Conservation (phyloP, 2,113 vertebrate genomes). For the Podarcis muralis region DNA sequence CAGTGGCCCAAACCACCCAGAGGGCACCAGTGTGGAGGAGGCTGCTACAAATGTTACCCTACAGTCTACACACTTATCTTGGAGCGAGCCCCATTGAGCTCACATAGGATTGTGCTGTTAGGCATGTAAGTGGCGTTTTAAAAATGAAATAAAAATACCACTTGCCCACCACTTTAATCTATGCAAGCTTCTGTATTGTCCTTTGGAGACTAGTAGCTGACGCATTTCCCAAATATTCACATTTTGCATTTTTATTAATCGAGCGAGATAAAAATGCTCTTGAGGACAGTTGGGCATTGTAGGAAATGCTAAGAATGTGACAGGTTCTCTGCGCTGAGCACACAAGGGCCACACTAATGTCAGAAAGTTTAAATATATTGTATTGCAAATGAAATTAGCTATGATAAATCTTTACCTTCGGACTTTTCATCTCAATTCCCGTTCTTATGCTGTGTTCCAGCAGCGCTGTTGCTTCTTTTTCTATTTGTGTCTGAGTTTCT, state of each 20-base stretch:
- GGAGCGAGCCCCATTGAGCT: background rate
- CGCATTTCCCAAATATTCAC: constrained; percentile 38
- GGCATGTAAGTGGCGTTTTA: constrained; percentile 5
- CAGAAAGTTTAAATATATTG: constrained; percentile 30
- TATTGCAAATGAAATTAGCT: constrained; percentile 31
- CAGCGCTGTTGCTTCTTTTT: background rate
- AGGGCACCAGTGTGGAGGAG: no score
- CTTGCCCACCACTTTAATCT: constrained; percentile 40
- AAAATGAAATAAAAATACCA: background rate
- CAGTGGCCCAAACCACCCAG: no score
- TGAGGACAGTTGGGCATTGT: constrained; percentile 6
- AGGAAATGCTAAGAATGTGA: constrained; percentile 41
- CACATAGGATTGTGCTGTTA: background rate
- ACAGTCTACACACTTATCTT: background rate
- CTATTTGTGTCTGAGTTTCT: background rate
- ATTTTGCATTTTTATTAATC: constrained; percentile 58
- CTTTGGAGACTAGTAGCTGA: constrained; percentile 4
- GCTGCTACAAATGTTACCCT: no score
- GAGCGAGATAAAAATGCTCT: constrained; percentile 34
- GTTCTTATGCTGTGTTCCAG: background rate
- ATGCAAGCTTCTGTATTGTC: constrained; percentile 21
- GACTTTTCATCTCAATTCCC: background rate
- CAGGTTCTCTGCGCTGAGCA: background rate
- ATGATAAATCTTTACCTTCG: background rate
- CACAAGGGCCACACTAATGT: background rate